Base-by-base conservation (phyloP, 92 coral and sea anemone species). In the Meandrina meandrites region DNA sequence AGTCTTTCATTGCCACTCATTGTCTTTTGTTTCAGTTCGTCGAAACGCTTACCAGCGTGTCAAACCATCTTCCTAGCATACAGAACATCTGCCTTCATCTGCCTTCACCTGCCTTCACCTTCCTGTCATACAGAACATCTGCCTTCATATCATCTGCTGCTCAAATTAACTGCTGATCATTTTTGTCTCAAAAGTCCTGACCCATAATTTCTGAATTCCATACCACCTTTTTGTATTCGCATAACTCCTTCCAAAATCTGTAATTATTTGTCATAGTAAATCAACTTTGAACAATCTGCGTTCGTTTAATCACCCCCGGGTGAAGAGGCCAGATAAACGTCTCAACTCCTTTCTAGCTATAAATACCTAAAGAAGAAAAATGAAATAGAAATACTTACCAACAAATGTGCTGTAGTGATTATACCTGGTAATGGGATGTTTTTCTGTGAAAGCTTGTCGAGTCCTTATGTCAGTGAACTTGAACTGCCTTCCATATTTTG, bases 401-500 rank as follows among this genome's bases (percentile, higher is more conserved):
- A 85, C 76, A 28, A 58, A 85, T 2, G 18, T 22, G 50, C 60
- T 60, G 82, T 75, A 85, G 50, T 85, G 88, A 42, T 45, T 45
- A 70, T 85, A 85, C 2, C 31, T 37, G 15, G 88, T 85, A 6
- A 85, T 30, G 13, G 88, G 88, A 76, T 85, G 88, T 21, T 24
- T 45, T 7, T 31, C 36, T 21, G 45, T 47, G 45, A 85, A 85
- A 19, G 48, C 88, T 5, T 42, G 75, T 19, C 88, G 56, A 42
- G 36, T 85, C 50, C 21, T 60, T 31, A 85, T 58, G 14, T 24
- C 12, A 0, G 27, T 47, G 30, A 85, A 85, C 60, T 76, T 85
- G 75, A 75, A 85, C 30, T 85, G 28, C 35, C 42, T 40, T 1
- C 88, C 88, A 85, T 85, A 85, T 11, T n/a, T 85, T 8, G 88